Evolutionary conservation across 2,888 invertebrate species (phyloP), one percentile per base, ranked within the genome.

Genomic region (Perizoma affinitatum): DNA sequence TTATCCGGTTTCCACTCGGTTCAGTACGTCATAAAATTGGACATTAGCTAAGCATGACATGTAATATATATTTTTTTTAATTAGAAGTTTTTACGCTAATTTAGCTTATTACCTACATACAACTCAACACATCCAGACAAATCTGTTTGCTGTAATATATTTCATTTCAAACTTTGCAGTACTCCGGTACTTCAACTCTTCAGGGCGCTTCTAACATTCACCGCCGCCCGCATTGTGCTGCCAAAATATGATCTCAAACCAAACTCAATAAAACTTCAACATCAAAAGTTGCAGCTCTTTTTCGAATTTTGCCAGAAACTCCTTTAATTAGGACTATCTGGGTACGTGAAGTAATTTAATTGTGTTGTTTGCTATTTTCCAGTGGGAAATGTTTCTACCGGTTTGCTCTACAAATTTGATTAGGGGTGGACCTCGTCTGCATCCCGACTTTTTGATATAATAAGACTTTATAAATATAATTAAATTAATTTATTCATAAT

Each of bases 201-300:
- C 54, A 48, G 51, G 42, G 49, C 48, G 61, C 65, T 63, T 69
- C 74, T 78, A 78, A 80, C 79, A 81, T 82, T 80, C 79, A 49
- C 78, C 66, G 69, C 71, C 66, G 69, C 71, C 71, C 71, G 68
- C 72, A 74, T 74, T 78, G 76, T 76, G 66, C 69, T 56, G 63
- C 61, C 71, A 76, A 82, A 79, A 80, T 82, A 82, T 80, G 76
- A 1, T 6, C 6, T 7, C 77, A 77, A 76, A 72, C 76, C 76
- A 77, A 80, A 84, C 79, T 79, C 73, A 79, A 82, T 80, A 76
- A 72, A 85, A 85, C 79, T 83, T 80, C 68, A 71, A 45, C 81
- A 80, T 84, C 84, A 83, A 84, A 83, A 83, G 74, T 80, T 81
- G 62, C 65, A 55, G 59, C 66, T 61, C 52, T 58, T 64, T 61